These are phyloP conservation scores for Phainopepla nitens DNA, from an alignment of 2,113 vertebrate genomes.

Conservation along the genomic window DNA sequence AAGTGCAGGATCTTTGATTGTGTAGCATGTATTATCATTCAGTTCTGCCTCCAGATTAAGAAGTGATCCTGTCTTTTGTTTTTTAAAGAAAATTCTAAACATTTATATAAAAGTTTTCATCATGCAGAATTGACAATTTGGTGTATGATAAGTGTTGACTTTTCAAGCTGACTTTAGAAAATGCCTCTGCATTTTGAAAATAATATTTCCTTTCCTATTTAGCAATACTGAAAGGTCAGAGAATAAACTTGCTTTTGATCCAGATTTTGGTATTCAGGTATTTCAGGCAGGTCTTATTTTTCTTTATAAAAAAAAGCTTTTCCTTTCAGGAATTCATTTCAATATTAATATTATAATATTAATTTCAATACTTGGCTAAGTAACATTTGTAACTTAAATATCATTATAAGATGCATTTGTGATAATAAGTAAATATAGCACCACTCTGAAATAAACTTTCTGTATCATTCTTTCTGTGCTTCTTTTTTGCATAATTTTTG, in stretches of 20 bases:
- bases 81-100: background rate
- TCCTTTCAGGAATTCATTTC: background rate
- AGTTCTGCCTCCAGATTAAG: background rate
- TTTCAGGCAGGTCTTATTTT: background rate
- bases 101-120: background rate
- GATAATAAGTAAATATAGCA: background rate
- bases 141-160: background rate
- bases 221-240: background rate
- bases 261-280: background rate
- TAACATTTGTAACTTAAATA: background rate
- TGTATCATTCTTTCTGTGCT: background rate
- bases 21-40: background rate
- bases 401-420: background rate
- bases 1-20: background rate
- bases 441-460: background rate
- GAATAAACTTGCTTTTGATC: background rate
- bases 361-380: background rate
- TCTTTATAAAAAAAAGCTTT: background rate
- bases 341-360: background rate
- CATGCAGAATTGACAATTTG: background rate
- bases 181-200: background rate
- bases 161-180: background rate
- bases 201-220: background rate
- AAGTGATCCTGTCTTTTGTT: background rate
- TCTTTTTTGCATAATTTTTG: background rate